Evolutionary conservation across 2,113 vertebrate species (phyloP), one percentile per base, ranked within the genome.

Genomic region (Brienomyrus longianalis): DNA sequence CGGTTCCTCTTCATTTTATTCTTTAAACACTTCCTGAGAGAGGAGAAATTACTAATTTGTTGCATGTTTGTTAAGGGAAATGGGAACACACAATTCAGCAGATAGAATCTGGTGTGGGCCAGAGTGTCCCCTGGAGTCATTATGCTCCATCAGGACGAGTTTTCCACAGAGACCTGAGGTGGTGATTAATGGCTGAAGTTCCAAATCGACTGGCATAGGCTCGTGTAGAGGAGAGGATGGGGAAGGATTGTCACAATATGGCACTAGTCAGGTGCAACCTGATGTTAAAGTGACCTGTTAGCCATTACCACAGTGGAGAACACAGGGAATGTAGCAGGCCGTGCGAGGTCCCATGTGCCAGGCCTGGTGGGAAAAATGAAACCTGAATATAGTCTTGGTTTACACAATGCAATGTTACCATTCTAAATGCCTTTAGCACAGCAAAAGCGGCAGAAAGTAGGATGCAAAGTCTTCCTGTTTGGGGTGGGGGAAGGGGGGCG

Each of bases 21-120:
- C 21, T 56, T n/a, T 84, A 89, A 84, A 56, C 31, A 89, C 88
- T 89, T 89, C 88, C 88, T 89, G 66, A 83, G 35, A 89, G 35
- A 11, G 35, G 15, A 59, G 13, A 35, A 11, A 47, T 80, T n/a
- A 43, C 21, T 83, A 83, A 90, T 90, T 9, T 83, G 77, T 5
- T 83, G 39, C 39, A 48, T 39, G 23, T 47, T 70, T 70, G 62
- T 31, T 70, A 70, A 70, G 62, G 62, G 80, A 70, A 70, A 88
- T 47, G 88, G 87, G 87, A 85, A 84, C 35, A 27, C 3, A 27
- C 39, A 90, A 66, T 66, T 84, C 43, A 62, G 51, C 43, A 83
- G 90, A 90, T 90, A 88, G 59, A 11, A 88, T 90, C 74, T 88
- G 52, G 17, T 11, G 3, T 27, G 39, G 27, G 27, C 19, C 54